phyloP scores from a whole-genome alignment of 2,113 vertebrate genomes.

The Gadus chalcogrammus region DNA sequence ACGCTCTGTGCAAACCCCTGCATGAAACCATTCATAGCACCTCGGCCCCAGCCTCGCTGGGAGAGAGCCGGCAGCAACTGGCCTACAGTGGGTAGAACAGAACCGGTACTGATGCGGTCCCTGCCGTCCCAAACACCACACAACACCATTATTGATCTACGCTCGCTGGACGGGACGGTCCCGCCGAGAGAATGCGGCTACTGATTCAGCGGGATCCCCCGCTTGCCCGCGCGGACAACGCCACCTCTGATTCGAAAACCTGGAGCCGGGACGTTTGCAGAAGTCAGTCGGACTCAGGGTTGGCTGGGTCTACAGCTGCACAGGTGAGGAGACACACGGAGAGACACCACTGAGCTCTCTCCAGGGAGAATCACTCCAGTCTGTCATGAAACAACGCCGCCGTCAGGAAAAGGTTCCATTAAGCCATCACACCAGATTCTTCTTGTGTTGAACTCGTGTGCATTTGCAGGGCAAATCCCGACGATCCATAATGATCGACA shows the following conservation, averaged over 20 bases:
- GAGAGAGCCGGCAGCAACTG: constrained; percentile 50
- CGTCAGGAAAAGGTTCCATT: constrained; percentile 24
- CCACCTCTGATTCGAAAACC: constrained; percentile 22
- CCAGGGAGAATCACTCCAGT: constrained; percentile 13
- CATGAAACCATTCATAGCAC: constrained; percentile 72
- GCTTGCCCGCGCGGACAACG: constrained; percentile 17
- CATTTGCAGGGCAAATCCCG: constrained; percentile 46
- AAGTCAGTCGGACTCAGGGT: constrained; percentile 4
- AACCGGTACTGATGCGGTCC: constrained; percentile 64
- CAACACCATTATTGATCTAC: constrained; percentile 67
- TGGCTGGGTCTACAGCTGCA: constrained; percentile 35
- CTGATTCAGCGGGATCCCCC: constrained; percentile 38
- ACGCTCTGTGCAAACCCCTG: constrained; percentile 70
- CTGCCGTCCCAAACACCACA: constrained; percentile 51
- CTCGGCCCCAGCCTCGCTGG: constrained; percentile 35
- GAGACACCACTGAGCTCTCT: constrained; percentile 7
- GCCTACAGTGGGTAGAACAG: constrained; percentile 61
- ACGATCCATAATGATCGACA: constrained; percentile 41
- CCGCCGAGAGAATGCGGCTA: constrained; percentile 32
- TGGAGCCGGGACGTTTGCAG: constrained; percentile 1
- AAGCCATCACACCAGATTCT: not conserved
- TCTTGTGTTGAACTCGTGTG: constrained; percentile 20
- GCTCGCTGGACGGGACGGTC: constrained; percentile 38
- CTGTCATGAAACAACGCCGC: constrained; percentile 18
- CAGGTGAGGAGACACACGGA: constrained; percentile 19